Evolutionary conservation across 2,113 vertebrate species (phyloP), one percentile per base, ranked within the genome.

Genomic region (Sinocyclocheilus grahami): DNA sequence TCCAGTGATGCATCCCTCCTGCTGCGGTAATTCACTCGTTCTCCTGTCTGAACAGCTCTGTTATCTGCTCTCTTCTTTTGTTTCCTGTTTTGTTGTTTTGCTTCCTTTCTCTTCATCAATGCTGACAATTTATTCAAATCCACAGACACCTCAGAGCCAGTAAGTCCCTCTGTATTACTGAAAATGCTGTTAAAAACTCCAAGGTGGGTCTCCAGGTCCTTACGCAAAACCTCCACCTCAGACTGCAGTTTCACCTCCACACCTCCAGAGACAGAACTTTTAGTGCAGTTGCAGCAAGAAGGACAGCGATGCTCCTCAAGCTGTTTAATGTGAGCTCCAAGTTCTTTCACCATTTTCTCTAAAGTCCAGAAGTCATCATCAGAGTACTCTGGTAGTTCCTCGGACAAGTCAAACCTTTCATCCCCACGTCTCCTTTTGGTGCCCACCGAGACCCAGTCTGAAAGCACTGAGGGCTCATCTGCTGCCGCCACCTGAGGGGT

Each of bases 161-260:
- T 51, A 37, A 98, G 88, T 37, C 92, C 91, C 75, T 96, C 95
- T 0, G 93, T 90, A 48, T 95, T 97, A n/a, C 94, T 94, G 89
- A 98, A 97, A 0, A 98, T 86, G 39, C 94, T 93, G 82, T 94
- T 95, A 90, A 99, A 98, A 20, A 95, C 87, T 60, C 84, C 80
- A 46, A 96, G 91, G 12, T 99, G 97, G 1, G 92, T 93, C 67
- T 96, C 92, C 72, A 97, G 88, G 13, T 87, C 91, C 12, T 0
- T 88, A 86, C 90, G 92, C 86, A 95, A 87, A 88, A 86, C 65
- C 18, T 3, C 77, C 88, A 95, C 78, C 88, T 95, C 93, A 0
- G 53, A 69, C 86, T 90, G 90, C 67, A 95, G 90, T 14, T 85
- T 77, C 18, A 5, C 67, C 39, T 89, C 88, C 72, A 1, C 37